Conservation (phyloP, 2,888 invertebrate species). For the Nephrocerus scutellatus region DNA sequence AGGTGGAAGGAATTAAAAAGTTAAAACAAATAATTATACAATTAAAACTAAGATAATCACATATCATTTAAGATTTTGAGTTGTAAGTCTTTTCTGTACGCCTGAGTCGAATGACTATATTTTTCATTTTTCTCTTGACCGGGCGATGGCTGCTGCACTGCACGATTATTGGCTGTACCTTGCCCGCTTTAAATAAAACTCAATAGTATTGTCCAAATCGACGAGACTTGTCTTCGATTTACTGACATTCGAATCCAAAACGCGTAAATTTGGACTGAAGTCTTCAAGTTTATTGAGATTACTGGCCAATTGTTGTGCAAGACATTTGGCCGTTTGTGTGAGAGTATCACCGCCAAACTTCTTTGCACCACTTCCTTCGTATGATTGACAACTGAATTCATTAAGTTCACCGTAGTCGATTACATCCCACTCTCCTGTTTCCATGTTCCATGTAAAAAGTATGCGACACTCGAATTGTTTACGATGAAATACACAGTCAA, state of each 20-base stretch:
- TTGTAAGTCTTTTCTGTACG: too few relatives aligned
- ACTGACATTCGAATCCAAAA: constrained; percentile 43
- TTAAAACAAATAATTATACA: too few relatives aligned
- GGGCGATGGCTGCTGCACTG: too few relatives aligned
- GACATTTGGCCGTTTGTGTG: constrained; percentile 36
- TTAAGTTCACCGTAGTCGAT: constrained; percentile 45
- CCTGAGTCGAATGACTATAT: too few relatives aligned
- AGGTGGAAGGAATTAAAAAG: too few relatives aligned
- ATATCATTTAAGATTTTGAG: too few relatives aligned
- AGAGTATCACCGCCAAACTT: constrained; percentile 31
- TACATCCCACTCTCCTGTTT: constrained; percentile 44
- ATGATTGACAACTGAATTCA: constrained; percentile 32
- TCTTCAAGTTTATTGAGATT: constrained; percentile 36
- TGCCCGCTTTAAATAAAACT: constrained; percentile 41
- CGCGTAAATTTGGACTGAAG: constrained; percentile 39
- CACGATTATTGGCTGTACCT: constrained; percentile 20
- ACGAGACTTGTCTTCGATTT: constrained; percentile 42
- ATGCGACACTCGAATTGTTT: constrained; percentile 45
- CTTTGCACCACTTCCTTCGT: constrained; percentile 31
- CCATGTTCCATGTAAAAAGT: constrained; percentile 47
- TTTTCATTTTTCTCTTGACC: too few relatives aligned
- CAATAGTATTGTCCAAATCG: constrained; percentile 45
- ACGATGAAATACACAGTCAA: constrained; percentile 43
- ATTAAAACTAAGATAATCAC: too few relatives aligned
- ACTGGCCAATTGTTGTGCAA: constrained; percentile 38